Base-by-base conservation (phyloP, 2,113 vertebrate genomes). In the Phrynosoma blainvillii region DNA sequence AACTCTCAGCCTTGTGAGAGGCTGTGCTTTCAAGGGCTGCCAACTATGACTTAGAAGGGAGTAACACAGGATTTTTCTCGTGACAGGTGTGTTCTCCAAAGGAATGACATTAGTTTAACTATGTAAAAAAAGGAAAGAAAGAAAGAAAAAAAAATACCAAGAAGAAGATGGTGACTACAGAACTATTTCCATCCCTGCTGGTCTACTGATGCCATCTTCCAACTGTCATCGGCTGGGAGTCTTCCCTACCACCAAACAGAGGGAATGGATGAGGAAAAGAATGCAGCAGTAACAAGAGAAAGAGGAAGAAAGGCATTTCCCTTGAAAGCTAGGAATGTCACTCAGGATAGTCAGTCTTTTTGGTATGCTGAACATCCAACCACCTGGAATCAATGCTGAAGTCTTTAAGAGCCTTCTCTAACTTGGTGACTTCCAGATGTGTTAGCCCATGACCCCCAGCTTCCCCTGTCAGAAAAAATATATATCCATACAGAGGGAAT, bases 171-270 rank as follows among this genome's bases (percentile, higher is more conserved):
- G 84, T 40, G 74, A 52, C 85, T 87, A 87, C 81, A 30, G 70
- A 93, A 95, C 90, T 1, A 85, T 95, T 95, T 96, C 95, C 90
- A 95, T 96, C 93, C 85, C 87, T 90, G 89, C 92, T 93, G 91
- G 92, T 84, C 21, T 88, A 92, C 87, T 1, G 85, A 95, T 92
- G 93, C 85, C 88, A 94, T 76, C 80, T 90, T 86, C 90, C 85
- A 89, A 93, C 93, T 94, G 88, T 96, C 94, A 94, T 68, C 93
- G 92, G 25, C 89, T 94, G 84, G 85, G 86, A 88, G 89, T 83
- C 82, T 92, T 27, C 87, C 83, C 36, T 76, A 84, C 86, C 56
- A 82, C 75, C 73, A 92, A 90, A 89, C 90, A 93, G 82, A 71
- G 1, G 0, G 85, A 20, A 1, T 2, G n/a, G 87, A 79, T 54